These are phyloP conservation scores for Eubasilissa regina DNA, from an alignment of 1,140 invertebrate species.

Conservation along the genomic window DNA sequence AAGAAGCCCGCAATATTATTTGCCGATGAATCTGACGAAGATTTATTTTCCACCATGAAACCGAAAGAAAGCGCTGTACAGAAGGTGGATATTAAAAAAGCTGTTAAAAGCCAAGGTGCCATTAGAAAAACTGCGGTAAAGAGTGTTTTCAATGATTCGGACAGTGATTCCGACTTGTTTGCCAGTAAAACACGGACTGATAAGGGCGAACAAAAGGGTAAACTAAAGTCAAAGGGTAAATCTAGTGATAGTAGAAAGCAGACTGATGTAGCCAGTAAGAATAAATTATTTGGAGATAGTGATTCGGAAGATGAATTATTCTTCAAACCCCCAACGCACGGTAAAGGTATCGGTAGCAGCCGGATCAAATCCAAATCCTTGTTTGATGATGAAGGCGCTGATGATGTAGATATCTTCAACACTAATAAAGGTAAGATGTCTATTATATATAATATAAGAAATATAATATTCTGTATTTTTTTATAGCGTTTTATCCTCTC, in stretches of 20 bases:
- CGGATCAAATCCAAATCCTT: slow-evolving; percentile 40
- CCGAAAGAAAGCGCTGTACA: slow-evolving; percentile 17
- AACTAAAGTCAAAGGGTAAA: slow-evolving; percentile 27
- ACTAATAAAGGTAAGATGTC: slow-evolving; percentile 51
- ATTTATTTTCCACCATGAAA: slow-evolving; percentile 29
- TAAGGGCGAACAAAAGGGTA: slow-evolving; percentile 10
- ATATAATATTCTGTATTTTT: slow-evolving; percentile 1
- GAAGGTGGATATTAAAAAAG: slow-evolving; percentile 26
- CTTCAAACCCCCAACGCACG: slow-evolving; percentile 12
- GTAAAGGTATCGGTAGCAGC: slow-evolving; percentile 34
- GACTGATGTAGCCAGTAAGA: slow-evolving; percentile 12
- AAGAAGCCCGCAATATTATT: slow-evolving; percentile 38
- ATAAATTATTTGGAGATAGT: slow-evolving; percentile 27
- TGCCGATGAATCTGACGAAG: slow-evolving; percentile 33
- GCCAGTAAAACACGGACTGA: slow-evolving; percentile 9
- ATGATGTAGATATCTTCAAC: slow-evolving; percentile 52
- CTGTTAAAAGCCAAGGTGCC: slow-evolving; percentile 7
- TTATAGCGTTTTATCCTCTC: not conserved
- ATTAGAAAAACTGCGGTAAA: slow-evolving; percentile 32
- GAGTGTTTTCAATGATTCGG: slow-evolving; percentile 48
- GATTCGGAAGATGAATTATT: slow-evolving; percentile 53
- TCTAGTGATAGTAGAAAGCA: slow-evolving; percentile 32
- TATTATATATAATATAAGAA: too few relatives aligned
- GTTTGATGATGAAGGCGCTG: slow-evolving; percentile 43
- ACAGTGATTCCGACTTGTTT: slow-evolving; percentile 54